Evolutionary conservation across 2,113 vertebrate genomes (phyloP), one percentile per base, ranked within the genome.

Genomic region (Rhinogobius similis): DNA sequence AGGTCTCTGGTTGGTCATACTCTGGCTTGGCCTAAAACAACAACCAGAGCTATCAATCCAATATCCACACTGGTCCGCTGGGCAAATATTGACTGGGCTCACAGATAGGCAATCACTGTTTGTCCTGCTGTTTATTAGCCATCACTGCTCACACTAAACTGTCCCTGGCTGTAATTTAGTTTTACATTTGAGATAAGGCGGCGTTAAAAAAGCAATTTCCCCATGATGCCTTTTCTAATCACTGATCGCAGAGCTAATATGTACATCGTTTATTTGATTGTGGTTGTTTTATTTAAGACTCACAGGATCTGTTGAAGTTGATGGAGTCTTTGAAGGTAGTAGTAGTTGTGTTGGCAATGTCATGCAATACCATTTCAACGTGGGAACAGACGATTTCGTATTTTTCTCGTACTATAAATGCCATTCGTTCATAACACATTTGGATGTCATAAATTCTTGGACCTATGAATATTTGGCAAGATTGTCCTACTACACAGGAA

Each of bases 71-170:
- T 29, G 46, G 29, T 52, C 67, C 52, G n/a, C 44, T 67, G 38
- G 20, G 58, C 72, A 76, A 82, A 84, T 67, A 74, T 69, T 81
- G 78, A 76, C 21, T 72, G 21, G 55, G 73, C 72, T 68, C 67
- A 78, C 59, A 74, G 21, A 68, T 29, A 18, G 23, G 43, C 76
- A 67, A 67, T 75, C n/a, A 23, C 21, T 79, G 73, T 76, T 75
- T 75, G 52, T 50, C 39, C 29, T 68, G 23, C 41, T 70, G 48
- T 73, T 75, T 73, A 74, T 58, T 63, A 58, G 68, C 46, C 27
- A 75, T 72, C 67, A 56, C 46, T 72, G 61, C 55, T 46, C 21
- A 73, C 38, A 48, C 36, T 68, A 52, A 18, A 52, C 29, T 32
- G 44, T n/a, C 27, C 14, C 27, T 10, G 24, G 52, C 21, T 27